Evolutionary conservation across 2,888 invertebrate genomes (phyloP).

Genomic region (Caenorhabditis angaria): DNA sequence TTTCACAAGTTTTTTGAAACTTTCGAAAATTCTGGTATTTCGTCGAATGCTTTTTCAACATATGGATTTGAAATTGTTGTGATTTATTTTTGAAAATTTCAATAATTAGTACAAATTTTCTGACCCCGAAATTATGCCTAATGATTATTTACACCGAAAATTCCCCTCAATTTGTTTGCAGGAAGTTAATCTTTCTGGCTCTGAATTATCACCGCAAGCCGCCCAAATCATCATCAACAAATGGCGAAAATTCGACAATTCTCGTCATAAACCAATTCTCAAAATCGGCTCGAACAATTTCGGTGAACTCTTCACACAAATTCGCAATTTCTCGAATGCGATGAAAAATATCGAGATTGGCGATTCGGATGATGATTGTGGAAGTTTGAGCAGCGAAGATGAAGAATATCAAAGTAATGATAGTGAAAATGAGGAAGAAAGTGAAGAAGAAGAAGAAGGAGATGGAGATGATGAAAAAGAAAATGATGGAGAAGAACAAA

Average conservation of each 20-base stretch:
- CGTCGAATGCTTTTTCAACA: too few relatives aligned
- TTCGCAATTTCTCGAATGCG: slow-evolving; percentile 7
- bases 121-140: too few relatives aligned
- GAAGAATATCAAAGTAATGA: slow-evolving; percentile 27
- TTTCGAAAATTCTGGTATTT: too few relatives aligned
- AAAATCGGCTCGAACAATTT: slow-evolving; percentile 53
- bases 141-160: too few relatives aligned
- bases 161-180: slow-evolving; percentile 11
- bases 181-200: slow-evolving; percentile 46
- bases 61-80: too few relatives aligned
- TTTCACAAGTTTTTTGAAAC: too few relatives aligned
- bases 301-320: slow-evolving; percentile 32
- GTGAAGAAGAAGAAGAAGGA: neutral
- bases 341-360: slow-evolving; percentile 31
- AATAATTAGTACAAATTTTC: too few relatives aligned
- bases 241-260: slow-evolving; percentile 31
- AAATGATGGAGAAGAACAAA: neutral
- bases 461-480: neutral
- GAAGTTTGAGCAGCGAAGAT: slow-evolving; percentile 39
- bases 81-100: too few relatives aligned
- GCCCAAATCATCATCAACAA: slow-evolving; percentile 35
- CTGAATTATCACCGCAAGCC: slow-evolving; percentile 40
- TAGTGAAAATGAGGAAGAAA: slow-evolving; percentile 6
- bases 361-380: slow-evolving; percentile 50
- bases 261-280: slow-evolving; percentile 18